Percentiles rank a stretch among this genome's conserved stretches.
phyloP scores from a whole-genome alignment of 2,888 invertebrate genomes.

The Papilio elwesi region DNA sequence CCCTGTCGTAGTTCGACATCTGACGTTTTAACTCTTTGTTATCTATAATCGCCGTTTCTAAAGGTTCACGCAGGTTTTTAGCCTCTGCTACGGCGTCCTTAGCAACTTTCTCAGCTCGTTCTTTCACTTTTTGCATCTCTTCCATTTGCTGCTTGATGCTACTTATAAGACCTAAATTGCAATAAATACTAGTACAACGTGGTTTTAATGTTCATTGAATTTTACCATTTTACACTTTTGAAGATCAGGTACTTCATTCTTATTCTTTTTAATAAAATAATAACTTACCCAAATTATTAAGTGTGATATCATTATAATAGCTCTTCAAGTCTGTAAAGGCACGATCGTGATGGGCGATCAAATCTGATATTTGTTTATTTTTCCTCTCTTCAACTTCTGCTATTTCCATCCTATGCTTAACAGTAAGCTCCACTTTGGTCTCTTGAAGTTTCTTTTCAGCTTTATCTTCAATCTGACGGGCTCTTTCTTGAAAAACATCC shows the following conservation, averaged over 20 bases:
- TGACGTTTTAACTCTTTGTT: conserved; percentile 89
- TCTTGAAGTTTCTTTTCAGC: conserved; percentile 89
- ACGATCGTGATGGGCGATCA: conserved; percentile 92
- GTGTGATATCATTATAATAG: conserved; percentile 97
- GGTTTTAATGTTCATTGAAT: too few species aligned
- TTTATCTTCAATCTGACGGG: conserved; percentile 83
- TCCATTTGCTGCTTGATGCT: conserved; percentile 91
- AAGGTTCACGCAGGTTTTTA: conserved; percentile 88
- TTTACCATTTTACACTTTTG: too few species aligned
- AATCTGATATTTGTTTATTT: conserved; percentile 91
- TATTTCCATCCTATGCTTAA: conserved; percentile 92
- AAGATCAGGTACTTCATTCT: too few species aligned
- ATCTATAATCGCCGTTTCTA: conserved; percentile 88
- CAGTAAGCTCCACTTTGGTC: conserved; percentile 88
- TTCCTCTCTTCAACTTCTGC: conserved; percentile 96
- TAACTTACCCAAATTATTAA: conserved; percentile 91
- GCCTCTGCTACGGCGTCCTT: conserved; percentile 89
- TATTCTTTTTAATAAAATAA: conserved; percentile 6
- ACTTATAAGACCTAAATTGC: conserved; percentile 87
- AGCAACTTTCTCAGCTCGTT: conserved; percentile 89
- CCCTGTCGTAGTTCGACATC: conserved; percentile 93
- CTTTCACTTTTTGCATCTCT: conserved; percentile 90
- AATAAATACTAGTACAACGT: conserved; percentile 16
- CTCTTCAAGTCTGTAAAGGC: conserved; percentile 95
- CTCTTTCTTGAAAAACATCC: conserved; percentile 76